phyloP scores from a whole-genome alignment of 1,140 invertebrate species.

The Tachypleus tridentatus region DNA sequence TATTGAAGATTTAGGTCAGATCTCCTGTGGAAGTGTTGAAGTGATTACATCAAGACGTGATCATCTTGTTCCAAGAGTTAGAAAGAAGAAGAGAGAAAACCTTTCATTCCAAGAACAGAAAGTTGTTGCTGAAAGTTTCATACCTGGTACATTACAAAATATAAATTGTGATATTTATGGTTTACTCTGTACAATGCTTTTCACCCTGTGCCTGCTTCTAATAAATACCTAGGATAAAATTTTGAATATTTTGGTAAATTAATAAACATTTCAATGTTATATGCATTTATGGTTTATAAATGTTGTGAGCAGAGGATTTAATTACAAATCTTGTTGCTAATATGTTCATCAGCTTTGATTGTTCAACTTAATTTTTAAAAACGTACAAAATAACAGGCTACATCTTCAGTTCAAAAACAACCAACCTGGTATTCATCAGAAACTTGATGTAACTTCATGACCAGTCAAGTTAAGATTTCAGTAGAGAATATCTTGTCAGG shows the following conservation, averaged over 20 bases:
- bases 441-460: too few species aligned
- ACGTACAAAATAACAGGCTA: too few species aligned
- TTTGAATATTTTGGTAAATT: background rate
- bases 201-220: background rate
- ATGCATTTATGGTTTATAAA: background rate
- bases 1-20: slow-evolving; percentile 22
- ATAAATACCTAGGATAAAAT: background rate
- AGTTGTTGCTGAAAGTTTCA: slow-evolving; percentile 22
- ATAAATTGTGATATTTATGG: background rate
- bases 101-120: too few species aligned
- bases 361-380: too few species aligned
- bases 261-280: background rate
- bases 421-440: too few species aligned
- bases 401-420: too few species aligned
- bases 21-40: slow-evolving; percentile 4
- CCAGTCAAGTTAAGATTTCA: too few species aligned
- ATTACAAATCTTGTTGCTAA: background rate
- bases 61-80: slow-evolving; percentile 11
- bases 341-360: too few species aligned
- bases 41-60: background rate
- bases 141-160: slow-evolving; percentile 18
- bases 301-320: background rate
- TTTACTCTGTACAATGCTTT: background rate
- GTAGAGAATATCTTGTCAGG: too few species aligned
- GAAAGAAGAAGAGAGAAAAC: slow-evolving; percentile 9